These are phyloP conservation scores for Valencia hispanica DNA, from an alignment of 2,797 vertebrate species.

Conservation along the genomic window DNA sequence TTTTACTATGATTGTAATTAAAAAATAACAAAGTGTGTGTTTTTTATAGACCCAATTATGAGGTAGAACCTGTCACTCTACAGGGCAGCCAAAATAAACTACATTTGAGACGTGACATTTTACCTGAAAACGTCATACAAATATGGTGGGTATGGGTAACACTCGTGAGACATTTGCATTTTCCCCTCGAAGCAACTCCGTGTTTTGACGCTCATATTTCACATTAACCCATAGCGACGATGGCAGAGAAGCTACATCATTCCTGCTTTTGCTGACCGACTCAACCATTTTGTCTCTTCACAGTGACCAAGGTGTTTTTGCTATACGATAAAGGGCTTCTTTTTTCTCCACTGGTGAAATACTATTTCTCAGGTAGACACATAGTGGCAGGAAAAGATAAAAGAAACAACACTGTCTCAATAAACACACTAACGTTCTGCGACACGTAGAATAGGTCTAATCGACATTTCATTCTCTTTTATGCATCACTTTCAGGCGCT, in stretches of 20 bases:
- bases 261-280: slow-evolving; percentile 55
- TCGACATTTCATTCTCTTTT: slow-evolving; percentile 35
- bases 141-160: background rate
- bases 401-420: slow-evolving; percentile 23
- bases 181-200: background rate
- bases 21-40: too few species aligned
- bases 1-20: too few species aligned
- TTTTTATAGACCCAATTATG: too few species aligned
- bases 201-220: slow-evolving; percentile 19
- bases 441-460: slow-evolving; percentile 24
- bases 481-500: slow-evolving; percentile 26
- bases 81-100: background rate
- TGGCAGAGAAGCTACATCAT: slow-evolving; percentile 46
- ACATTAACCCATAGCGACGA: slow-evolving; percentile 25
- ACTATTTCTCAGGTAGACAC: slow-evolving; percentile 34
- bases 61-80: background rate
- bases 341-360: slow-evolving; percentile 43
- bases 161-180: background rate
- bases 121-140: background rate
- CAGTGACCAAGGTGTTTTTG: slow-evolving; percentile 36
- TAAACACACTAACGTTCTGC: slow-evolving; percentile 18
- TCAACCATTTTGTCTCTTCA: slow-evolving; percentile 62
- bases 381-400: slow-evolving; percentile 32
- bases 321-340: slow-evolving; percentile 49
- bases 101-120: background rate